These are phyloP conservation scores for Chitala chitala DNA, from an alignment of 2,113 vertebrate species.

Conservation along the genomic window DNA sequence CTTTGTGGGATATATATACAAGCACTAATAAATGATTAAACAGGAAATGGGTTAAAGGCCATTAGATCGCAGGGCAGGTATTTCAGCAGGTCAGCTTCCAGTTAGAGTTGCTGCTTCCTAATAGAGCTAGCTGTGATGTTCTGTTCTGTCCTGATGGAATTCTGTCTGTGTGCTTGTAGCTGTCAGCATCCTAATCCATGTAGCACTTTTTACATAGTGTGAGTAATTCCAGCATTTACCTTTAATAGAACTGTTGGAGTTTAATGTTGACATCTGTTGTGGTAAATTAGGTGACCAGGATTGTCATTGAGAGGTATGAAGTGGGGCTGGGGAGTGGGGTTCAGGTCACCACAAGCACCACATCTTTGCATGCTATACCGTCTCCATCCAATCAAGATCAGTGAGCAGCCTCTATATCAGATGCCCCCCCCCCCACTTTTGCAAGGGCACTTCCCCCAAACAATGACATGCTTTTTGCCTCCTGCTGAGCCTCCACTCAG, in stretches of 20 bases:
- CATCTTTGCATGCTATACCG: no score
- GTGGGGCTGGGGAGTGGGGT: no score
- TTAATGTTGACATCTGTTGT: no score
- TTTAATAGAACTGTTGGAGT: no score
- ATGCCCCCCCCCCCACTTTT: neutral
- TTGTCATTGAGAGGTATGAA: no score
- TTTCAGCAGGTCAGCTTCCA: slow-evolving; percentile 17
- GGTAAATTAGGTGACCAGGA: no score
- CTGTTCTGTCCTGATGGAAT: slow-evolving; percentile 36
- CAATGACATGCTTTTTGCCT: slow-evolving; percentile 19
- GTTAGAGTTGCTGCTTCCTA: slow-evolving; percentile 21
- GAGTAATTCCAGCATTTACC: no score
- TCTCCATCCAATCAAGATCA: no score
- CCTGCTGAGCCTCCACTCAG: slow-evolving; percentile 3
- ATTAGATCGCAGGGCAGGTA: slow-evolving; percentile 9
- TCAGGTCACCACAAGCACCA: no score
- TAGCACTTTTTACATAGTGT: no score
- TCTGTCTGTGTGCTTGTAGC: slow-evolving; percentile 28
- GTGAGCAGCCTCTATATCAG: neutral
- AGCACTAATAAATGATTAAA: neutral
- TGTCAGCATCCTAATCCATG: slow-evolving; percentile 18
- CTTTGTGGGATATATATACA: neutral
- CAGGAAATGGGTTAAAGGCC: slow-evolving; percentile 48
- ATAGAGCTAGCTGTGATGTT: slow-evolving; percentile 22
- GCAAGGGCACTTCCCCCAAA: neutral